Evolutionary conservation across 2,113 vertebrate genomes (phyloP).

Genomic region (Acrocephalus kingi): DNA sequence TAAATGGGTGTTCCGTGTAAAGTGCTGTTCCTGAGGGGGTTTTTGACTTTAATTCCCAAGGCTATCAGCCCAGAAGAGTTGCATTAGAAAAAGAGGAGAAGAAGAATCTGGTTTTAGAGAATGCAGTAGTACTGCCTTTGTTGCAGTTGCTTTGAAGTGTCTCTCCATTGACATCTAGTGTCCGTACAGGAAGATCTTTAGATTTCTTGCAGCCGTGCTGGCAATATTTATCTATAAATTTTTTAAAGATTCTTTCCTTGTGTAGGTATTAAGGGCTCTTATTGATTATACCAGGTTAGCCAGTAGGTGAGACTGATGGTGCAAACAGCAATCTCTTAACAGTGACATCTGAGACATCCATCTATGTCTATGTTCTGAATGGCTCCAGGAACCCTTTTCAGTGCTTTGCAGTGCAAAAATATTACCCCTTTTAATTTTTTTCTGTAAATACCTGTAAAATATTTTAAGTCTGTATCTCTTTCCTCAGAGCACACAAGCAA

Average conservation of each 20-base stretch:
- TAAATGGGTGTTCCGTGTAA: not conserved
- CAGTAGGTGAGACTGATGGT: not conserved
- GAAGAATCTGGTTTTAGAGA: not conserved
- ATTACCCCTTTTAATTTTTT: not conserved
- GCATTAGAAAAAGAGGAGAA: not conserved
- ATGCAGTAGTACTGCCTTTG: not conserved
- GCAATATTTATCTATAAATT: not conserved
- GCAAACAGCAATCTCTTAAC: not conserved
- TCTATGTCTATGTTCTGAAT: not conserved
- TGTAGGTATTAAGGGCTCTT: not conserved
- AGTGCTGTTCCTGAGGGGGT: not conserved
- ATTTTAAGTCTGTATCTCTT: not conserved
- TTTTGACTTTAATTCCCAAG: not conserved
- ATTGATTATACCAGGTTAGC: not conserved
- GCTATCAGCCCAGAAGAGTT: not conserved
- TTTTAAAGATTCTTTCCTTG: not conserved
- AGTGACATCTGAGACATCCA: not conserved
- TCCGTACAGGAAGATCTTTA: not conserved
- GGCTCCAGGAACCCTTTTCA: not conserved
- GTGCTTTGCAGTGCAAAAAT: not conserved
- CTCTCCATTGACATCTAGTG: conserved; percentile 70
- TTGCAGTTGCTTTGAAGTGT: conserved; percentile 16
- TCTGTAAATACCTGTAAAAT: not conserved
- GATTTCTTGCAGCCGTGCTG: not conserved
- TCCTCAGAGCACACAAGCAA: not conserved